phyloP scores from a whole-genome alignment of 2,797 vertebrate species.

The Hafferia zeledoni region DNA sequence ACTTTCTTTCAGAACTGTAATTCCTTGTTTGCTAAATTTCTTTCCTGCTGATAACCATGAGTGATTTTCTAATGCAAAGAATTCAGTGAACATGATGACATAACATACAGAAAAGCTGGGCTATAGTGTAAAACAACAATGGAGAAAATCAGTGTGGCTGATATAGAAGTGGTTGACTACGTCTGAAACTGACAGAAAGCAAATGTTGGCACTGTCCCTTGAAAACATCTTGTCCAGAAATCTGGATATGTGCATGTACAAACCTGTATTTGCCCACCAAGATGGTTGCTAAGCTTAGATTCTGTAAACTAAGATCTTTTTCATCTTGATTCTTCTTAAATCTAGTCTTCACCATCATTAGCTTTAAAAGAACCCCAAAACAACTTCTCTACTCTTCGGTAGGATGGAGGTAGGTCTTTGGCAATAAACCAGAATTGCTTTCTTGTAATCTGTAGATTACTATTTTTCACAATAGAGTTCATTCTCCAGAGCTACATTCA shows the following conservation, averaged over 20 bases:
- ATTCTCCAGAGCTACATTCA: neutral
- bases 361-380: neutral
- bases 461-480: neutral
- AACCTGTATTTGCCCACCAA: neutral
- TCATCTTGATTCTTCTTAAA: neutral
- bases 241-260: neutral
- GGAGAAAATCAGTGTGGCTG: neutral
- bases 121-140: slow-evolving; percentile 18
- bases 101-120: neutral
- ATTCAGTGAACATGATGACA: neutral
- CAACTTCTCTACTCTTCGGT: neutral
- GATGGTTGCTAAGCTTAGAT: neutral
- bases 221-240: neutral
- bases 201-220: neutral
- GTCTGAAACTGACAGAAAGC: slow-evolving; percentile 7
- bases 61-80: slow-evolving; percentile 52
- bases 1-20: slow-evolving; percentile 58
- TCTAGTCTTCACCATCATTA: neutral
- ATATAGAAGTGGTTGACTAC: neutral
- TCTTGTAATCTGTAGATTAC: neutral
- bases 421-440: neutral
- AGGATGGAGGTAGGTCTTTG: rapidly evolving
- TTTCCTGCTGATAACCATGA: slow-evolving; percentile 44
- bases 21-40: slow-evolving; percentile 58
- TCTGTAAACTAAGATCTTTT: neutral